Evolutionary conservation across 2,797 vertebrate genomes (phyloP), one percentile per base, ranked within the genome.

Genomic region (Leucoraja ocellata): DNA sequence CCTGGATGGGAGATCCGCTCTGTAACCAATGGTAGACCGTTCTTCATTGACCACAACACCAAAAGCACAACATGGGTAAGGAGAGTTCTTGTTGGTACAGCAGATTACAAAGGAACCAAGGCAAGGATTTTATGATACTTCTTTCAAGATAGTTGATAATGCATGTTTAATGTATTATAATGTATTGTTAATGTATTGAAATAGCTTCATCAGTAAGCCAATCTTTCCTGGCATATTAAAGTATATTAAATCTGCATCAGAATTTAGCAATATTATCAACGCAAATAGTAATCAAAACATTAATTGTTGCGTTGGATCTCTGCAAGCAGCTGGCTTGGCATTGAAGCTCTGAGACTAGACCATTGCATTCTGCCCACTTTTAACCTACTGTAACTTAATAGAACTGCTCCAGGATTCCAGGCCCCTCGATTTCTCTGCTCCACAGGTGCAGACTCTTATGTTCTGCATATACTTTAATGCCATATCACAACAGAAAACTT

Each of bases 11-110:
- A 99, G 95, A 97, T 99, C 73, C 97, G 98, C 93, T 97, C 97
- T 0, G 97, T 98, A 58, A 97, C 98, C 16, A 98, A 96, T 25
- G 98, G 98, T 94, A 97, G 98, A 93, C 97, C 98, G 0, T 99
- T 99, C 96, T 99, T 99, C 95, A 98, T 99, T 71, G 96, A 99
- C 96, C 98, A 99, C 96, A 98, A 97, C 94, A 98, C 97, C 91
- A 99, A 98, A 96, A 98, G 97, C 11, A 99, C 98, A 73, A 98
- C 97, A 94, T 99, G 99, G 98, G 98, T 99, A 96, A 94, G 86
- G 73, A n/a, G n/a, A 21, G 21, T 9, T 78, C 4, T 78, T 28
- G 23, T 76, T 6, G 1, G 14, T 78, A 1, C 16, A 25, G 23
- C 73, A 76, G 65, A 25, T 25, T 76, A 4, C 21, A 76, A 23